These are phyloP conservation scores for Notiomystis cincta DNA, from an alignment of 2,113 vertebrate genomes.

Conservation along the genomic window DNA sequence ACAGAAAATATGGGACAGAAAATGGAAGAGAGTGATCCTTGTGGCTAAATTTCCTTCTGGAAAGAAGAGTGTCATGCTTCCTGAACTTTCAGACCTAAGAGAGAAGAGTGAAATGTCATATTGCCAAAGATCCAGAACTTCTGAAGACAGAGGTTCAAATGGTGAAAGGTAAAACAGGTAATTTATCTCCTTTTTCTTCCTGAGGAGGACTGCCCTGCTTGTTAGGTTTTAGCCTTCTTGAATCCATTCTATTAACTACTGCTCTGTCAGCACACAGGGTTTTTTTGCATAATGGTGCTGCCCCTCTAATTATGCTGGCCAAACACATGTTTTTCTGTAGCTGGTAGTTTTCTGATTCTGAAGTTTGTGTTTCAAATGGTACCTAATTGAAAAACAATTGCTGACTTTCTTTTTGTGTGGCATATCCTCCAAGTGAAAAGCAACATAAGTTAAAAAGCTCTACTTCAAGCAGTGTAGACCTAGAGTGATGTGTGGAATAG, in stretches of 20 bases:
- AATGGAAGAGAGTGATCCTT: neutral
- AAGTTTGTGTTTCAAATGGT: neutral
- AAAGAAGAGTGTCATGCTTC: neutral
- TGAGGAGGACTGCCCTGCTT: neutral
- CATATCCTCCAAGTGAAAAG: neutral
- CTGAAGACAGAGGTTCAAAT: slow-evolving; percentile 10
- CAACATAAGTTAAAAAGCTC: neutral
- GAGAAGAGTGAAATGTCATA: neutral
- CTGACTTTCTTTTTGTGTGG: neutral
- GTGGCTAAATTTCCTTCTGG: neutral
- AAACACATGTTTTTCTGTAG: neutral
- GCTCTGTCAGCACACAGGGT: neutral
- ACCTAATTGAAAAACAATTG: neutral
- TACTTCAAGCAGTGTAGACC: neutral
- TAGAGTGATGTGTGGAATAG: neutral
- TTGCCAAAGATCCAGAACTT: neutral
- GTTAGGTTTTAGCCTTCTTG: neutral
- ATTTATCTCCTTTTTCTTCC: neutral
- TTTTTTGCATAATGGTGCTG: neutral
- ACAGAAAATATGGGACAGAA: slow-evolving; percentile 13
- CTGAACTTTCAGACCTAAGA: neutral
- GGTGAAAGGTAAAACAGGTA: neutral
- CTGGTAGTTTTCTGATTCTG: neutral
- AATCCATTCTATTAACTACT: neutral
- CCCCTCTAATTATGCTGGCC: neutral